Conservation (phyloP, 2,797 vertebrate species). For the Danio albolineatus region DNA sequence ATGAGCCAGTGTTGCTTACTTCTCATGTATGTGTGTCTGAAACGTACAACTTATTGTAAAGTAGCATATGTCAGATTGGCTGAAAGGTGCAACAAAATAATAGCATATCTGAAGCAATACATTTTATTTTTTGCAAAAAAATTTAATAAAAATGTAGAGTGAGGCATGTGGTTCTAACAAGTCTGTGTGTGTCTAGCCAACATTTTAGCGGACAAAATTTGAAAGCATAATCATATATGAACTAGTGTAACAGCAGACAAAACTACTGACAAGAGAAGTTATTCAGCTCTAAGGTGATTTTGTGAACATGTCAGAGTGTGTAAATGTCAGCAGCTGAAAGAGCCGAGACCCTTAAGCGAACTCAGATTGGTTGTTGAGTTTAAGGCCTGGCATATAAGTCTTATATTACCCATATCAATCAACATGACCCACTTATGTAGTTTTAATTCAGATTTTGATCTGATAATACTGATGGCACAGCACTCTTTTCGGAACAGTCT, state of each 20-base stretch:
- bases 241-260: background rate
- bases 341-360: conserved; percentile 25
- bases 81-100: too few relatives aligned
- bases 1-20: too few relatives aligned
- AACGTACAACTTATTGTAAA: too few relatives aligned
- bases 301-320: conserved; percentile 21
- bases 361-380: background rate
- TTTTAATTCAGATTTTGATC: conserved; percentile 57
- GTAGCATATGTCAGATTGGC: too few relatives aligned
- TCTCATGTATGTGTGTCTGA: too few relatives aligned
- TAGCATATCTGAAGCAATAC: too few relatives aligned
- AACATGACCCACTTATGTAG: conserved; percentile 66
- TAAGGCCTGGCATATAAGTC: background rate
- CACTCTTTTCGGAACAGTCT: conserved; percentile 12
- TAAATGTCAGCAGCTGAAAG: conserved; percentile 17
- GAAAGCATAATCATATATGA: background rate
- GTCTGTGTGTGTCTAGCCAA: background rate
- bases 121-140: too few relatives aligned
- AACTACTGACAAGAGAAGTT: background rate
- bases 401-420: conserved; percentile 8
- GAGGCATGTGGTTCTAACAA: too few relatives aligned
- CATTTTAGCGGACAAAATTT: background rate
- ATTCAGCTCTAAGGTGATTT: conserved; percentile 25
- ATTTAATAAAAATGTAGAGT: too few relatives aligned
- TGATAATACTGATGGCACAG: conserved; percentile 28